Evolutionary conservation across 2,888 invertebrate species (phyloP), one percentile per base, ranked within the genome.

Genomic region (Caenorhabditis sp.): DNA sequence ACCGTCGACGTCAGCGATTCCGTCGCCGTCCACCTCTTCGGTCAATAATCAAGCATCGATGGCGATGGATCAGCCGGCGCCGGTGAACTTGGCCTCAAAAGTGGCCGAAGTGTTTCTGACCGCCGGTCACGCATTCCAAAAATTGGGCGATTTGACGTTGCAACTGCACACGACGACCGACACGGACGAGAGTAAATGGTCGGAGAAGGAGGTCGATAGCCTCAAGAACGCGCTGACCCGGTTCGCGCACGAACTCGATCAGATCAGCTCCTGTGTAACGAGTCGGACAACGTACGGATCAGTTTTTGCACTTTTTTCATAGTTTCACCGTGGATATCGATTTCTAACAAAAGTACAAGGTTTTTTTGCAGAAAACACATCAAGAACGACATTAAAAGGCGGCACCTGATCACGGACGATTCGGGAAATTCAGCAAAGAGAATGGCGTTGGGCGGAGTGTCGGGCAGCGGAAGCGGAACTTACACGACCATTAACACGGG

Each of bases 91-190:
- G 24, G 82, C 82, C 7, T 71, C 77, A 9, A 82, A 82, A 46
- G 82, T 86, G 7, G 86, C 86, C 1, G 87, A 87, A 70, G 83
- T 87, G 7, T 87, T 87, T 56, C 78, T 86, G 11, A 86, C 87
- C 0, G 87, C 87, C 15, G 85, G 87, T 5, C 83, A 84, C 50
- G 86, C 87, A 9, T 87, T 87, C 63, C 87, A 87, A 48, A 83
- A 84, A 59, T 65, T 87, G 13, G 86, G 87, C 15, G 87, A 87
- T 56, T 63, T 87, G 17, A 86, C 87, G 1, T 68, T 87, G 7
- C 82, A 85, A 50, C 58, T 87, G 46, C 82, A 85, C 41, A 66
- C 78, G 3, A 74, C 70, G 15, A 66, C 79, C 3, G 82, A 81
- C 20, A 50, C 78, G 8, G 82, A 83, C 8, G 83, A 82, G 55